These are phyloP conservation scores for Aporophyla nigra DNA, from an alignment of 2,888 invertebrate species.

Conservation along the genomic window DNA sequence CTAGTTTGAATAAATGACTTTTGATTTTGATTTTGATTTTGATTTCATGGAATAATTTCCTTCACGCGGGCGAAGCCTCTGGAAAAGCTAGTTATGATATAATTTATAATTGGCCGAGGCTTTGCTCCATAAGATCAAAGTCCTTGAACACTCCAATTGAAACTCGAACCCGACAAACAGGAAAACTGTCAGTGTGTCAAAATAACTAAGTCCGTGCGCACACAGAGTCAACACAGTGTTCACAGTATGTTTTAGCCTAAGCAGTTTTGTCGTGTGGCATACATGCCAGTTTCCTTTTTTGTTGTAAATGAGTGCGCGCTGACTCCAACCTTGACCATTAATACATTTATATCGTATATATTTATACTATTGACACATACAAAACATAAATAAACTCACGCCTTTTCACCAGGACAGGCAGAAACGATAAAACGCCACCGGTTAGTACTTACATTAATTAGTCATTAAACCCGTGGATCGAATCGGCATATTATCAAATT, in stretches of 20 bases:
- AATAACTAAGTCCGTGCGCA: not conserved
- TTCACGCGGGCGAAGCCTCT: no score
- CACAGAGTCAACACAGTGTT: not conserved
- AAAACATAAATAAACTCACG: not conserved
- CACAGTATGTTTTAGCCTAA: not conserved
- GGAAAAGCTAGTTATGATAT: no score
- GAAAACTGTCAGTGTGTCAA: conserved; percentile 19
- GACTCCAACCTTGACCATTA: no score
- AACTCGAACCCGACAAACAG: not conserved
- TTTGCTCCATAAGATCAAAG: not conserved
- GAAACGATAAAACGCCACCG: not conserved
- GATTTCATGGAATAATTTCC: no score
- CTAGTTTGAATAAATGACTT: no score
- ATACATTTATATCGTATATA: no score
- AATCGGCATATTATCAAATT: not conserved
- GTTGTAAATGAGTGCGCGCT: not conserved
- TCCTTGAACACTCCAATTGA: conserved; percentile 5
- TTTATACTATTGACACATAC: not conserved
- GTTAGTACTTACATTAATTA: not conserved
- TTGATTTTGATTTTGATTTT: no score
- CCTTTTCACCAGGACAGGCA: not conserved
- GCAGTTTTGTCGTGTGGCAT: not conserved
- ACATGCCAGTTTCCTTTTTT: not conserved
- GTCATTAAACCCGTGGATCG: not conserved
- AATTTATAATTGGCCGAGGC: conserved; percentile 2